Percentiles rank a stretch among this genome's conserved stretches.
Conservation (phyloP, 2,888 invertebrate species). For the Tetranychus truncatus region DNA sequence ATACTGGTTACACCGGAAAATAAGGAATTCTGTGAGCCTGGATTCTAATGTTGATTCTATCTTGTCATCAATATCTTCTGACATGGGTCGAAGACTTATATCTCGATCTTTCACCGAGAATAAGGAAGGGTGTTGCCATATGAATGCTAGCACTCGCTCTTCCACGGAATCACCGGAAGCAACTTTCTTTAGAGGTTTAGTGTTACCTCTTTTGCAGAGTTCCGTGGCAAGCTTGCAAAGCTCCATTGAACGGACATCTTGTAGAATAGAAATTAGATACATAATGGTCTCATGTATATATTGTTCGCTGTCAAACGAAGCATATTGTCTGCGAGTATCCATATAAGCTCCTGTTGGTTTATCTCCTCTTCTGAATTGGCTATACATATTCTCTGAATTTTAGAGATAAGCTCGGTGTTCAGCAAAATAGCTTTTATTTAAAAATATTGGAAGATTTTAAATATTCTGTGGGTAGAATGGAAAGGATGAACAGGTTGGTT, state of each 20-base stretch:
- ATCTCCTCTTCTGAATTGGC: no score
- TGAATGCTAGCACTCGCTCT: slow-evolving; percentile 12
- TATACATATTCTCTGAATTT: no score
- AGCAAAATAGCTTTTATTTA: no score
- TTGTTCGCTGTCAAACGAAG: background rate
- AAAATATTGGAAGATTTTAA: no score
- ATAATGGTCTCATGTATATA: slow-evolving; percentile 8
- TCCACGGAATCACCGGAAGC: slow-evolving; percentile 9
- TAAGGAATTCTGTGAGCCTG: slow-evolving; percentile 11
- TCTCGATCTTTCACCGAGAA: slow-evolving; percentile 1
- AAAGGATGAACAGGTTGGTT: no score
- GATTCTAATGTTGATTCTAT: background rate
- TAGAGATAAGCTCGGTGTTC: no score
- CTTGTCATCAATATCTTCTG: slow-evolving; percentile 1
- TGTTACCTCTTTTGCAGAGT: background rate
- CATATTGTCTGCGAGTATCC: no score
- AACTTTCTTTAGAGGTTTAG: background rate
- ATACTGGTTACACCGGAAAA: slow-evolving; percentile 14
- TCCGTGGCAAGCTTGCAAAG: background rate
- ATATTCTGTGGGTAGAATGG: no score
- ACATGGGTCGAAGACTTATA: slow-evolving; percentile 9
- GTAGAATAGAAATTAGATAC: background rate
- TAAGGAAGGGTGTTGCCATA: slow-evolving; percentile 17
- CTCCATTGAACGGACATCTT: background rate
- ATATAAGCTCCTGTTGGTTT: no score